phyloP scores from a whole-genome alignment of 2,797 vertebrate species.

The Lutjanus campechanus region DNA sequence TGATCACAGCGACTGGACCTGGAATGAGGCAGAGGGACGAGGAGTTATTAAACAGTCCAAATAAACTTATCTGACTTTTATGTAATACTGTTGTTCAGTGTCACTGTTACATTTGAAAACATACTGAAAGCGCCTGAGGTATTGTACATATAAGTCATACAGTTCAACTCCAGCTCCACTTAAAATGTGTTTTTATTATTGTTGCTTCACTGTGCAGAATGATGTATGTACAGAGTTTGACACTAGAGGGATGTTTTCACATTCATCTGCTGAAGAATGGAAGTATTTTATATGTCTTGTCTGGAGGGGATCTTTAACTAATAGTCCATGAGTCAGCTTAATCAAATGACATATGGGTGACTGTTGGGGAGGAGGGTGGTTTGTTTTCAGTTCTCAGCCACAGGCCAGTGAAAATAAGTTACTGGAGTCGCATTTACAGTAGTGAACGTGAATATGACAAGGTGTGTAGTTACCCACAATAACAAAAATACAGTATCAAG shows the following conservation, averaged over 20 bases:
- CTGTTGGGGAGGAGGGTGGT: not conserved
- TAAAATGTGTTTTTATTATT: not conserved
- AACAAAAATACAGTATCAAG: not conserved
- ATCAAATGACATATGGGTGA: not conserved
- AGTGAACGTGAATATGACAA: not conserved
- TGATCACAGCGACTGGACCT: slow-evolving; percentile 98
- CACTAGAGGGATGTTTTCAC: not conserved
- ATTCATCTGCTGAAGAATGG: not conserved
- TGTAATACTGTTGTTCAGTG: not conserved
- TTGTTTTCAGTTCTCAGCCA: slow-evolving; percentile 11
- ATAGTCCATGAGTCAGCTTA: not conserved
- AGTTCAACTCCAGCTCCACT: not conserved
- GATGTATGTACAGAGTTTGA: not conserved
- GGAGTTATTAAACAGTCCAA: not conserved
- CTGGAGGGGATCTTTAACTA: slow-evolving; percentile 6
- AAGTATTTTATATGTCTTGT: slow-evolving; percentile 5
- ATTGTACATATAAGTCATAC: not conserved
- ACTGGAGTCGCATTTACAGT: not conserved
- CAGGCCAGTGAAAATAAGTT: slow-evolving; percentile 1
- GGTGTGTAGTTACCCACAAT: not conserved
- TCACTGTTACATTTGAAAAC: not conserved
- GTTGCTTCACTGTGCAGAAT: not conserved
- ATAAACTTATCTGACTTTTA: too few species aligned
- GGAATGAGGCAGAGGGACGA: slow-evolving; percentile 27
- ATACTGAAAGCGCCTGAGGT: not conserved